Base-by-base conservation (phyloP, 2,888 invertebrate genomes). In the Xanthia togata region DNA sequence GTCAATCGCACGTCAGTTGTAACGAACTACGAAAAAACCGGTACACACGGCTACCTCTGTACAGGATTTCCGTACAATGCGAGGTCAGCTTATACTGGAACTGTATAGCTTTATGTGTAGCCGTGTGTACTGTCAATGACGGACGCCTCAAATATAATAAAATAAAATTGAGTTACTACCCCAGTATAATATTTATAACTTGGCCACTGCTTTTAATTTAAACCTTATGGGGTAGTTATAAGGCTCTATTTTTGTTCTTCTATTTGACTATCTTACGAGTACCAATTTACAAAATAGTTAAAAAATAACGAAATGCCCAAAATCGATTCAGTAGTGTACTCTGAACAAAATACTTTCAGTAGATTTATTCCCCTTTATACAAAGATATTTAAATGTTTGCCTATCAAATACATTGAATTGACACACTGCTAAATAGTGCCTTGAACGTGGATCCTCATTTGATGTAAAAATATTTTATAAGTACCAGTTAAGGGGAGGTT, bases 391-490 rank as follows among this genome's bases (percentile, higher is more conserved):
- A 44, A 47, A 23, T 44, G 26, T 12, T 8, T 23, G 31, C 23
- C 35, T 23, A 14, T 47, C 62, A 53, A 41, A 59, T 60, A 57
- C 35, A 55, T 47, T 12, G 17, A 69, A 71, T 65, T 71, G 53
- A 11, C 64, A 64, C 50, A 41, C 59, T 20, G 38, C 59, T 59
- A 44, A 70, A 71, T 65, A 85, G 83, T 83, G 83, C 83, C 83
- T 83, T 79, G 72, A 79, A 68, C 11, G 6, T 57, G 59, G 68
- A 68, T 76, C 31, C 59, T 76, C 55, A 83, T 82, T 79, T 84
- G 79, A 76, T 84, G 76, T 83, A 83, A 84, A 84, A 78, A 75
- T 63, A 47, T 57, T 67, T 23, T 35, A 62, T 59, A 35, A n/a
- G n/a, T n/a, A n/a, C n/a, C n/a, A n/a, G n/a, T n/a, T n/a, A n/a